A percentile compares a stretch with the other conserved stretches of the same genome.
These are phyloP conservation scores for Cheilosia grossa DNA, from an alignment of 2,888 invertebrate genomes.

Conservation along the genomic window DNA sequence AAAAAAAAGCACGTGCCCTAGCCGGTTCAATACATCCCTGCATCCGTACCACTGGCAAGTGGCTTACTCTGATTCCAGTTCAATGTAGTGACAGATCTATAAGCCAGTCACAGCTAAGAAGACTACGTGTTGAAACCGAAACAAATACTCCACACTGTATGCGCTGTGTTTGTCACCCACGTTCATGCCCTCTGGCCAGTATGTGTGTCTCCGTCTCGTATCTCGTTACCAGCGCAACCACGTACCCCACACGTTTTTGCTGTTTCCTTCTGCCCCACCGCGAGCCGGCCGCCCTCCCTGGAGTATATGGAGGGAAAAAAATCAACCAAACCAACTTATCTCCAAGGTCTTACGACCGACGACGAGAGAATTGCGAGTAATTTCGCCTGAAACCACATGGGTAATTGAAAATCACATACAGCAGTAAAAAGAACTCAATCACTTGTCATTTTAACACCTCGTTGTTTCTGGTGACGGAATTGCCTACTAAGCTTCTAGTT, in stretches of 20 bases:
- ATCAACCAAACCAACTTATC: conserved; percentile 8
- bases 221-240: conserved; percentile 6
- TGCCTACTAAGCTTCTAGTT: conserved; percentile 21
- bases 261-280: neutral
- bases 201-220: conserved; percentile 1
- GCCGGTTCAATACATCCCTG: neutral
- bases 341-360: conserved; percentile 36
- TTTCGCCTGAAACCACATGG: conserved; percentile 45
- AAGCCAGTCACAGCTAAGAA: neutral
- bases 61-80: conserved; percentile 3
- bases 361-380: conserved; percentile 17
- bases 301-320: conserved; percentile 5
- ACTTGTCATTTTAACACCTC: conserved; percentile 62
- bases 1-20: conserved; percentile 22
- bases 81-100: neutral
- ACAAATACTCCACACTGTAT: conserved; percentile 6
- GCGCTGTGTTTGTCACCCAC: conserved; percentile 55
- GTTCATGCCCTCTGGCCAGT: conserved; percentile 54
- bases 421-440: conserved; percentile 24
- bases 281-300: no score
- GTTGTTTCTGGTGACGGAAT: conserved; percentile 41
- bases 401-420: conserved; percentile 58
- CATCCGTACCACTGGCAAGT: neutral
- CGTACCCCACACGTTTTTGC: conserved; percentile 32
- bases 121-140: conserved; percentile 49